Evolutionary conservation across 2,888 invertebrate genomes (phyloP).

Genomic region (Tetrapedia diversipes): DNA sequence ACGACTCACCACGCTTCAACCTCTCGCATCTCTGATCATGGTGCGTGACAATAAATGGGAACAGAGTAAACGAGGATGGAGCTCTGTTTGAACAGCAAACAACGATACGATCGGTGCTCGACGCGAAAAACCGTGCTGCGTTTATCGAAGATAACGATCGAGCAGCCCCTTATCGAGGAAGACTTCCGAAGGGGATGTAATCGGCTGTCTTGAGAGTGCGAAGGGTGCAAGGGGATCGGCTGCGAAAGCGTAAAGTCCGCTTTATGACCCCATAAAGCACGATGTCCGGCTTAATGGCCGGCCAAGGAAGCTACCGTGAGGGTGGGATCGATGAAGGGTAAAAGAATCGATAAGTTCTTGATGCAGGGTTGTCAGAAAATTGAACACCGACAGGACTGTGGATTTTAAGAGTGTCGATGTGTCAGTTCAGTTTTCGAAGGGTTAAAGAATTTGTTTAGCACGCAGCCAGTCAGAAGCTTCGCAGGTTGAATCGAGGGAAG

Average conservation of each 20-base stretch:
- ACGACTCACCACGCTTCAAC: not conserved
- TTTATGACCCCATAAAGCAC: slow-evolving; percentile 59
- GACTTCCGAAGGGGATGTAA: not conserved
- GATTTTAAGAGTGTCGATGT: too few relatives aligned
- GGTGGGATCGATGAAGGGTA: not conserved
- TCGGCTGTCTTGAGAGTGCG: not conserved
- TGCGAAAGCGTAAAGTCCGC: slow-evolving; percentile 33
- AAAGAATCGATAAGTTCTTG: not conserved
- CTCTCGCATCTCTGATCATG: not conserved
- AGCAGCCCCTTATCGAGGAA: not conserved
- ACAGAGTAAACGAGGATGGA: not conserved
- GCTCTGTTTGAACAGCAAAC: not conserved
- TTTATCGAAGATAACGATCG: not conserved
- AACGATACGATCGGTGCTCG: not conserved
- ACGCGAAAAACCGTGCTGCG: not conserved
- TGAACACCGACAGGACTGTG: too few relatives aligned
- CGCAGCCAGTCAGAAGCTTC: too few relatives aligned
- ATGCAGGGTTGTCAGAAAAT: not conserved
- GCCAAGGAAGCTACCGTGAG: slow-evolving; percentile 3
- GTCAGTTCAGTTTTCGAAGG: too few relatives aligned
- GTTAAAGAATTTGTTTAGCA: too few relatives aligned
- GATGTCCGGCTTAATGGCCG: slow-evolving; percentile 32
- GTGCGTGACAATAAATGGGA: not conserved
- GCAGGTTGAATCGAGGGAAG: not conserved
- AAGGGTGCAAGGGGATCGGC: too few relatives aligned